Conservation (phyloP, 1,140 invertebrate genomes). For the Plectrocnemia conspersa region DNA sequence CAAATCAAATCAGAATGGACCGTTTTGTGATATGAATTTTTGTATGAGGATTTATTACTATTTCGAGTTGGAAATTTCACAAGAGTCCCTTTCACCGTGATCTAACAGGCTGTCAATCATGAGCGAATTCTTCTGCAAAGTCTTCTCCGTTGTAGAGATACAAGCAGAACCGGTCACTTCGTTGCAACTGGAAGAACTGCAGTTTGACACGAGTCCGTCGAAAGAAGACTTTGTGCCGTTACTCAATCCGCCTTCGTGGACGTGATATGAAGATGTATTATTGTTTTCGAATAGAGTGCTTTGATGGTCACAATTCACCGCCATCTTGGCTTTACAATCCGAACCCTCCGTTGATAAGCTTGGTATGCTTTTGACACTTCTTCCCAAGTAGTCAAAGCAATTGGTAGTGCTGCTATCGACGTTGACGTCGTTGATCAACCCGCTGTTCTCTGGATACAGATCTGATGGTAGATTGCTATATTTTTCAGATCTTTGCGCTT, state of each 20-base stretch:
- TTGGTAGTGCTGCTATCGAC: conserved; percentile 24
- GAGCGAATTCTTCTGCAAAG: conserved; percentile 29
- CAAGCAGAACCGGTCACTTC: conserved; percentile 19
- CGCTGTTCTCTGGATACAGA: conserved; percentile 24
- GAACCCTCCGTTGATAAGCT: conserved; percentile 16
- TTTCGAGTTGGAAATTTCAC: conserved; percentile 28
- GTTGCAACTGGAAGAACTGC: conserved; percentile 28
- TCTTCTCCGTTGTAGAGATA: conserved; percentile 23
- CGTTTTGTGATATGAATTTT: background rate
- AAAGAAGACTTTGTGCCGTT: conserved; percentile 28
- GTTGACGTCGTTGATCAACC: conserved; percentile 27
- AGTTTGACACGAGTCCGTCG: conserved; percentile 28
- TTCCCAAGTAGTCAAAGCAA: conserved; percentile 28
- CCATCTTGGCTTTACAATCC: conserved; percentile 33
- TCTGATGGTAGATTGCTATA: conserved; percentile 4
- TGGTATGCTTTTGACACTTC: conserved; percentile 6
- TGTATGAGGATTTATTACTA: too few species aligned
- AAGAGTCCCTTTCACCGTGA: conserved; percentile 26
- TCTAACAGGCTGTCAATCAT: conserved; percentile 34
- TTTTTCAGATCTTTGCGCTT: conserved; percentile 17
- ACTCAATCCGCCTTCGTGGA: conserved; percentile 23
- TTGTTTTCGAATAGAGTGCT: conserved; percentile 30
- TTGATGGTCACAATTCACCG: conserved; percentile 24
- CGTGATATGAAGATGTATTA: conserved; percentile 33
- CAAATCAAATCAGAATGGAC: background rate